Evolutionary conservation across 2,888 invertebrate genomes (phyloP), one percentile per base, ranked within the genome.

Genomic region (Ischnura elegans): DNA sequence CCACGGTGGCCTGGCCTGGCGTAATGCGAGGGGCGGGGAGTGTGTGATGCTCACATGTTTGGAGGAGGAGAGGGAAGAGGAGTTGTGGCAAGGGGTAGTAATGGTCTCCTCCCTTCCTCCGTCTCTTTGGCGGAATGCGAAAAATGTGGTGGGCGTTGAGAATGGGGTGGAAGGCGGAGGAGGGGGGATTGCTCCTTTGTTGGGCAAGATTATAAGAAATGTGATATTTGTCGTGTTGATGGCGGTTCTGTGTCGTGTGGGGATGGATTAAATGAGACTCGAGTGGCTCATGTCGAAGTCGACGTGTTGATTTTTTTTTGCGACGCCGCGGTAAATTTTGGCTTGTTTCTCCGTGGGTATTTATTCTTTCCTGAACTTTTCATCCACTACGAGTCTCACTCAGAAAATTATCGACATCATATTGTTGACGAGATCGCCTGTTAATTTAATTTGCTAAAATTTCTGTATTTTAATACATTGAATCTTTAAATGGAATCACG

Each of bases 1-100:
- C 76, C 76, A 76, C 76, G 76, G 76, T 76, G 76, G 76, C 76
- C 76, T 76, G 76, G 36, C n/a, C n/a, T n/a, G n/a, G 76, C 76
- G 36, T 76, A 76, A 76, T 76, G 76, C 76, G 76, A 76, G n/a
- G n/a, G 76, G 76, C 76, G 76, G 76, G 36, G 76, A 16, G n/a
- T 25, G 76, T 36, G n/a, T 25, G 76, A 25, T 25, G 36, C 76
- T 13, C 13, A 13, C 51, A 51, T 10, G 76, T 25, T n/a, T 76
- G 76, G 76, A 36, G 76, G 13, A 36, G 76, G 76, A 36, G 76
- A 0, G 36, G 76, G 36, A 36, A 36, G 16, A 36, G 36, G 16
- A 36, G 36, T 13, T 10, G 76, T 36, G 76, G 76, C 10, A 36
- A 76, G 76, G 76, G 16, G 36, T 76, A 36, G 76, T 76, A 76